phyloP scores from a whole-genome alignment of 2,888 invertebrate species.

The Leucoma salicis region DNA sequence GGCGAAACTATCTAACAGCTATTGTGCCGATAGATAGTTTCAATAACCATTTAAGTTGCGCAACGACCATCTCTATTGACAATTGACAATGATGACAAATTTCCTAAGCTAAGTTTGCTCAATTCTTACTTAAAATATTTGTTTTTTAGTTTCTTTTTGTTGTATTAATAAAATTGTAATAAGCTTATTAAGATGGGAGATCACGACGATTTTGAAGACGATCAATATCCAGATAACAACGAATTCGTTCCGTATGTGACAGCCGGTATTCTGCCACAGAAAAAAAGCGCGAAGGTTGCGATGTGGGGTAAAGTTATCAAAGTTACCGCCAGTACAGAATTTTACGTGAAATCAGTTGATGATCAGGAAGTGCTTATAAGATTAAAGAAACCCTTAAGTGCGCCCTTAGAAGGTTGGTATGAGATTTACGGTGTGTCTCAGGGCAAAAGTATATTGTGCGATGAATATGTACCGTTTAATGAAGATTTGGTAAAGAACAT shows the following conservation, averaged over 20 bases:
- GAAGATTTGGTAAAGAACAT: conserved; percentile 64
- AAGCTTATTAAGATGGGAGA: conserved; percentile 55
- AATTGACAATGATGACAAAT: no score
- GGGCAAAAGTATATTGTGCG: conserved; percentile 69
- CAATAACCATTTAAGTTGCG: no score
- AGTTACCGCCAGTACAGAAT: conserved; percentile 70
- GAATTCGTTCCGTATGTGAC: conserved; percentile 75
- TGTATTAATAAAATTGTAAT: not conserved
- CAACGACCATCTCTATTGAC: no score
- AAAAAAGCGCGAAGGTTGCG: conserved; percentile 72
- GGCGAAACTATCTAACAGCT: no score
- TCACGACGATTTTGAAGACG: conserved; percentile 72
- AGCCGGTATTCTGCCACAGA: conserved; percentile 66
- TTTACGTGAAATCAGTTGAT: conserved; percentile 71
- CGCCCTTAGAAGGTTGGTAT: conserved; percentile 75
- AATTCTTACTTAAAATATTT: no score
- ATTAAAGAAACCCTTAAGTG: conserved; percentile 60
- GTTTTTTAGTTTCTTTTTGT: not conserved
- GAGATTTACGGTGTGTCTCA: conserved; percentile 73
- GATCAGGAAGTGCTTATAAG: conserved; percentile 71
- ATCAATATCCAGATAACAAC: conserved; percentile 73
- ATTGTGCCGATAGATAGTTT: no score
- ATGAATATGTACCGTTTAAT: conserved; percentile 68
- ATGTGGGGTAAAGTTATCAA: conserved; percentile 75
- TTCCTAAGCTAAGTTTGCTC: no score